These are phyloP conservation scores for Polydrusus cervinus DNA, from an alignment of 2,888 invertebrate genomes.

Conservation along the genomic window DNA sequence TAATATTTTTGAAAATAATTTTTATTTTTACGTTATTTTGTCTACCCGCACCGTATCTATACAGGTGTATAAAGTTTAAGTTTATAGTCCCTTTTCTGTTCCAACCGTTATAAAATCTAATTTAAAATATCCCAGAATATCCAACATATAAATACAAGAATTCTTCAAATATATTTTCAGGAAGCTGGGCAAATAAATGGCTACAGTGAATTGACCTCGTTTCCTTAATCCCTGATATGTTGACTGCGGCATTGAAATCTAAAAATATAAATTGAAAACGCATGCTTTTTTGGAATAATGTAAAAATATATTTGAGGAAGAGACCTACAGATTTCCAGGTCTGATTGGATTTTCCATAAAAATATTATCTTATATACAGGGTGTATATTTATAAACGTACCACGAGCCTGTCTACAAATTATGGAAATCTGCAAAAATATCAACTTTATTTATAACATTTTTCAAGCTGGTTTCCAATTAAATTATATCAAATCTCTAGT, in stretches of 20 bases:
- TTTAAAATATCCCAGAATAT: conserved; percentile 10
- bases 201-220: conserved; percentile 36
- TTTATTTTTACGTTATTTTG: no score
- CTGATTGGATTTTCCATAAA: not conserved
- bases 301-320: not conserved
- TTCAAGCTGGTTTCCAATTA: no score
- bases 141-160: conserved; percentile 6
- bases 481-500: no score
- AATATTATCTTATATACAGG: no score
- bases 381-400: no score
- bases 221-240: conserved; percentile 44
- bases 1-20: no score
- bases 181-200: conserved; percentile 2
- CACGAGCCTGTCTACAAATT: no score
- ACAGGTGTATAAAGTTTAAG: not conserved
- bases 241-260: conserved; percentile 37
- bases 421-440: no score
- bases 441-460: no score
- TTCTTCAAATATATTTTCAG: not conserved
- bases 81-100: not conserved
- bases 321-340: not conserved
- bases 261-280: conserved; percentile 42
- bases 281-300: conserved; percentile 31
- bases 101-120: conserved; percentile 7
- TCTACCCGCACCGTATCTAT: no score